Evolutionary conservation across 2,113 vertebrate species (phyloP).

Genomic region (Ramphastos sulfuratus): DNA sequence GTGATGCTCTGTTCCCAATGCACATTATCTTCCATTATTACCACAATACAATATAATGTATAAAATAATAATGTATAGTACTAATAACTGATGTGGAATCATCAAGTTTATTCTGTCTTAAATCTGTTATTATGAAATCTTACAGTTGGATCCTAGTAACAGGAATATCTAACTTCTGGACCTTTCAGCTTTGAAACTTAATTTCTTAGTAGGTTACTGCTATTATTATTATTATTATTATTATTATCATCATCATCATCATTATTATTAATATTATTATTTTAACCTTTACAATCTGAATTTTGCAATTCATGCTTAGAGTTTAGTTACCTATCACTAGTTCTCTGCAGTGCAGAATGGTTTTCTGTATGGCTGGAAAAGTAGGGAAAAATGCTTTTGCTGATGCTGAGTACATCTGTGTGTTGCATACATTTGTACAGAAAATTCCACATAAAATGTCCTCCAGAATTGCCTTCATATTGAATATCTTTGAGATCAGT

Average conservation of each 20-base stretch:
- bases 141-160: neutral
- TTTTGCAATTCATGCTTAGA: neutral
- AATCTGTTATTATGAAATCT: neutral
- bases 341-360: neutral
- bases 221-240: neutral
- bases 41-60: constrained; percentile 5
- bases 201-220: neutral
- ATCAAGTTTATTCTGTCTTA: neutral
- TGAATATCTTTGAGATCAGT: constrained; percentile 14
- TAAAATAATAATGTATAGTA: constrained; percentile 38
- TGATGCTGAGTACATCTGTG: neutral
- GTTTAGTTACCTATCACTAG: neutral
- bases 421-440: neutral
- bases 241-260: neutral
- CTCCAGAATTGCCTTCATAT: neutral
- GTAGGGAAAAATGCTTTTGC: neutral
- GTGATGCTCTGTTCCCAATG: constrained; percentile 18
- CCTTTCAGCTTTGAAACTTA: neutral
- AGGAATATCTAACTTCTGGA: neutral
- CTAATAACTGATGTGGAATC: constrained; percentile 43
- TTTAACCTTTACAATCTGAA: constrained; percentile 3
- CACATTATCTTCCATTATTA: constrained; percentile 41
- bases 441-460: neutral
- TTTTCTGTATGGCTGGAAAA: neutral
- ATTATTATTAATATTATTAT: neutral